Percentiles rank a stretch among this genome's conserved stretches.
These are phyloP conservation scores for Pristionchus maxplancki DNA, from an alignment of 2,888 invertebrate genomes.

Conservation along the genomic window DNA sequence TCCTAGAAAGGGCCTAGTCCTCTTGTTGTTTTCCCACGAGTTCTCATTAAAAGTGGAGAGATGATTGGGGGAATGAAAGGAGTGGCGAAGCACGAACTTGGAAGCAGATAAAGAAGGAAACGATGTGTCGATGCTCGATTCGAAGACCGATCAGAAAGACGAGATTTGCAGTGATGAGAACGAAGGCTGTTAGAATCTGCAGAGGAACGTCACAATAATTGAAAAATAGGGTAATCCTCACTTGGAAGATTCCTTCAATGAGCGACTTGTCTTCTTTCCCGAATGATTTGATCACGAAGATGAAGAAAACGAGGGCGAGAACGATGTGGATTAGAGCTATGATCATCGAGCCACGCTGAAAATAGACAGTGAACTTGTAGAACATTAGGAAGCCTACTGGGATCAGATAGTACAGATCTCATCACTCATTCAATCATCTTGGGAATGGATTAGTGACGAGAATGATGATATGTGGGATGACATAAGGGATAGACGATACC, in stretches of 20 bases:
- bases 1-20: background rate
- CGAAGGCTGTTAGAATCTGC: constrained; percentile 45
- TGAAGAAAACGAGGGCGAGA: constrained; percentile 57
- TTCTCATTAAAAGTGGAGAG: background rate
- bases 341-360: constrained; percentile 64
- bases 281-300: constrained; percentile 56
- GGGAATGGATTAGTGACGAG: background rate
- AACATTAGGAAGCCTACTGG: no score
- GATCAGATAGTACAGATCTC: no score
- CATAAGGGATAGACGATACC: no score
- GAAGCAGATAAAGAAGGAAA: constrained; percentile 52
- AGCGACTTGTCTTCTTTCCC: constrained; percentile 21
- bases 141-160: constrained; percentile 49
- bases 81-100: constrained; percentile 17
- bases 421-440: background rate
- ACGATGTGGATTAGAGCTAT: constrained; percentile 62
- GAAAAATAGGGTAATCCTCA: no score
- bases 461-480: background rate
- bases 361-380: no score
- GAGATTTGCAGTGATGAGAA: constrained; percentile 49
- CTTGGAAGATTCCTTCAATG: constrained; percentile 51
- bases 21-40: background rate
- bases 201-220: no score
- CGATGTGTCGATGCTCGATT: constrained; percentile 51
- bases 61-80: constrained; percentile 4